Evolutionary conservation across 2,797 vertebrate genomes (phyloP), one percentile per base, ranked within the genome.

Genomic region (Spheniscus humboldti): DNA sequence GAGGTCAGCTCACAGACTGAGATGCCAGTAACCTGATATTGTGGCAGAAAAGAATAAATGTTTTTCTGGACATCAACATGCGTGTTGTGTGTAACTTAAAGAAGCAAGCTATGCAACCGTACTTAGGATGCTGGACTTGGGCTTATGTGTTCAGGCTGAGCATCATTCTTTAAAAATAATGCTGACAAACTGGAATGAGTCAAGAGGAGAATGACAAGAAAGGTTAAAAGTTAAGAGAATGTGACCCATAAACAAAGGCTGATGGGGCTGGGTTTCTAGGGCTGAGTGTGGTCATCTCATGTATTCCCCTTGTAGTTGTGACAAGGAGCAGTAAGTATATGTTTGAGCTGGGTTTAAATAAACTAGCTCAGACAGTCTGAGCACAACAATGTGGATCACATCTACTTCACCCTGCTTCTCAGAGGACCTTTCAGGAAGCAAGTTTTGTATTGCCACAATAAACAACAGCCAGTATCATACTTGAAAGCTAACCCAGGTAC

Each of bases 1-100:
- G 67, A 87, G n/a, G 39, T 67, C 8, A 8, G 23, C 72, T 82
- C n/a, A 1, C 37, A 76, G 71, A 25, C 37, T 71, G 76, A 83
- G 72, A 52, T 1, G 2, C 15, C 55, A n/a, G 69, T 60, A 72
- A 77, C n/a, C 15, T 50, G 48, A 43, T 50, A 55, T 5, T 35
- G 43, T 6, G 39, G 11, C 10, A 91, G 52, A 75, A 89, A 77
- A 91, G 7, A 63, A 57, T 31, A 55, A 72, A 45, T 14, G 1
- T 30, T 85, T 86, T 76, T 60, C 53, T 77, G 63, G 35, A 33
- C 28, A 48, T 48, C 33, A 73, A 11, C 8, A 22, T 16, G 27
- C 0, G 0, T 5, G 0, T 24, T 79, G 48, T 52, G n/a, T 43
- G 22, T 27, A 53, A 41, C 23, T 55, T 69, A 35, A 77, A 90